These are phyloP conservation scores for Rhinella marina DNA, from an alignment of 2,797 vertebrate species.

Conservation along the genomic window DNA sequence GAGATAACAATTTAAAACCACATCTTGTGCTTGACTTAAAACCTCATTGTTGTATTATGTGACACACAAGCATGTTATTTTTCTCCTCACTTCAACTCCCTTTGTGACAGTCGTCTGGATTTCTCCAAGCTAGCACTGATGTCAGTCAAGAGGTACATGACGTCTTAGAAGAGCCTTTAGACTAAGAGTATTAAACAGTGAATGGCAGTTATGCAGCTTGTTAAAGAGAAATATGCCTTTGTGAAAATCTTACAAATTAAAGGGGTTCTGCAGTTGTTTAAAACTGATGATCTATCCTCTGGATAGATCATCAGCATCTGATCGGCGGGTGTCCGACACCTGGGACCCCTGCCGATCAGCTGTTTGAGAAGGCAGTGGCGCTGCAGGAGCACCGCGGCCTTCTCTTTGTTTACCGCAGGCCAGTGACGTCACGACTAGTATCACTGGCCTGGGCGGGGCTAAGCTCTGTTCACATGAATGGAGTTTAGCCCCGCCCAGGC, in stretches of 20 bases:
- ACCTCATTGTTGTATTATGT: not conserved
- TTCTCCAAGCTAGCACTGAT: not conserved
- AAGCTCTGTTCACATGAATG: no score
- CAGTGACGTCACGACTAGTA: no score
- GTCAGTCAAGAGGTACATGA: not conserved
- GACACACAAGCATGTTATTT: not conserved
- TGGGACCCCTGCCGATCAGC: no score
- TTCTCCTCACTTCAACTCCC: not conserved
- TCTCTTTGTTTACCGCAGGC: no score
- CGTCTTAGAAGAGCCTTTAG: not conserved
- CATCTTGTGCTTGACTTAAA: not conserved
- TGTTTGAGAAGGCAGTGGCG: no score
- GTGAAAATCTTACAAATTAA: not conserved
- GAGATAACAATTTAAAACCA: constrained; percentile 7
- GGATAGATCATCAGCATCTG: no score
- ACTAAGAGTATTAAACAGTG: not conserved
- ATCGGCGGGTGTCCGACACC: no score
- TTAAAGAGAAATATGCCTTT: not conserved
- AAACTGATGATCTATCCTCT: no score
- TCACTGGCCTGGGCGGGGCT: no score
- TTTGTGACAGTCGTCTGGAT: not conserved
- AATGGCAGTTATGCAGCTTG: not conserved
- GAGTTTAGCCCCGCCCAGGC: no score
- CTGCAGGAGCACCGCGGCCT: no score
- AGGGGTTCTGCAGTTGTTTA: no score